phyloP scores from a whole-genome alignment of 2,888 invertebrate genomes.

The Amphipoea oculea region DNA sequence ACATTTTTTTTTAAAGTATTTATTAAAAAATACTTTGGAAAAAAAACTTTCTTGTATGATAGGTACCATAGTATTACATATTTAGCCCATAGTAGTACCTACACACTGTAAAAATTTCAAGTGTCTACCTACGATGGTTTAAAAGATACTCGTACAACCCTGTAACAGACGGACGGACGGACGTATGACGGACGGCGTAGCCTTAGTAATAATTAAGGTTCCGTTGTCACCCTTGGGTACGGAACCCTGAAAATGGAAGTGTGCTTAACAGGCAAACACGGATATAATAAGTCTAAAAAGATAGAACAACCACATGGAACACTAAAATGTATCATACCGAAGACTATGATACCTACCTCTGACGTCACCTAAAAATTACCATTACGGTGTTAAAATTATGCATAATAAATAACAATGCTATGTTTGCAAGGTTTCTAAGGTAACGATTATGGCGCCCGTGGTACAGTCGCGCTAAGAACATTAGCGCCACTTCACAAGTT shows the following conservation, averaged over 20 bases:
- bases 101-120: not conserved
- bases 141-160: not conserved
- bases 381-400: constrained; percentile 29
- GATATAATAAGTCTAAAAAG: not conserved
- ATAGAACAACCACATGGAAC: constrained; percentile 16
- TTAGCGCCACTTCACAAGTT: constrained; percentile 62
- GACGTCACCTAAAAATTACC: constrained; percentile 43
- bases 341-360: constrained; percentile 4
- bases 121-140: not conserved
- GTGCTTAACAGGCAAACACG: not conserved
- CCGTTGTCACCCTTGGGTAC: not conserved
- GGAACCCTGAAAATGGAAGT: not conserved
- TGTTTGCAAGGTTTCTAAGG: constrained; percentile 46
- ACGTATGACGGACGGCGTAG: not conserved
- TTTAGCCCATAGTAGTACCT: not conserved
- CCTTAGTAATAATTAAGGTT: not conserved
- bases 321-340: constrained; percentile 14
- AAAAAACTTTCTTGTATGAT: not conserved
- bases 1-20: too few relatives aligned
- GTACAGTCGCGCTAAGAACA: constrained; percentile 38
- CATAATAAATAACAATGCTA: constrained; percentile 30
- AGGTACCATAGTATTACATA: too few relatives aligned
- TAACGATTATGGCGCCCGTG: constrained; percentile 14
- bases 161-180: not conserved
- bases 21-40: not conserved